phyloP scores from a whole-genome alignment of 2,888 invertebrate genomes.

The Pollenia amentaria region DNA sequence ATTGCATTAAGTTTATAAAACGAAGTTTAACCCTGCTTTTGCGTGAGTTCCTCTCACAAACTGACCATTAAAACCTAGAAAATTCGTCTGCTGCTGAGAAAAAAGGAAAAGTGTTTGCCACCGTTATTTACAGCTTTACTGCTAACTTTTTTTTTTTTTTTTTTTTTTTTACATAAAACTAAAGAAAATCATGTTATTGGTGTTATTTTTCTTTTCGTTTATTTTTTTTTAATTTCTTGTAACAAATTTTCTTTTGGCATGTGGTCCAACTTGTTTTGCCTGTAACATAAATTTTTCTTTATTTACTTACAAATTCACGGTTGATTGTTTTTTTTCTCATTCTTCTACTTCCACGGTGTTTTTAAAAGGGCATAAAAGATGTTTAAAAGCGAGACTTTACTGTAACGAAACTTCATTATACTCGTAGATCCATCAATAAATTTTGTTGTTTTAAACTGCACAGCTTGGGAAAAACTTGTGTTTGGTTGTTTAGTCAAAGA shows the following conservation, averaged over 20 bases:
- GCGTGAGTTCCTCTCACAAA: too few species aligned
- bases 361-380: conserved; percentile 68
- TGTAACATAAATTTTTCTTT: conserved; percentile 62
- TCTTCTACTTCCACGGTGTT: conserved; percentile 43
- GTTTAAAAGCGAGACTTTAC: conserved; percentile 27
- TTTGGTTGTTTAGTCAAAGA: conserved; percentile 24
- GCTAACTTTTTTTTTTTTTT: conserved; percentile 48
- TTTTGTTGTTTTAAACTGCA: conserved; percentile 9
- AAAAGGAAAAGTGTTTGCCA: conserved; percentile 80
- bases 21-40: too few species aligned
- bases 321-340: conserved; percentile 47
- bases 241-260: conserved; percentile 77
- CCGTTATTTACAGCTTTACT: conserved; percentile 62
- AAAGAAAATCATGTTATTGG: conserved; percentile 35
- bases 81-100: neutral
- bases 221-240: conserved; percentile 62
- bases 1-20: too few species aligned
- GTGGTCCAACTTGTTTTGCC: conserved; percentile 81
- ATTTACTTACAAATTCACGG: conserved; percentile 58
- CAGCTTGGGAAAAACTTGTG: conserved; percentile 52
- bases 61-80: neutral
- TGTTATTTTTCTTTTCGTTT: conserved; percentile 72
- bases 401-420: conserved; percentile 28
- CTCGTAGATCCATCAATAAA: conserved; percentile 3
- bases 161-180: conserved; percentile 9